Evolutionary conservation across 2,888 invertebrate genomes (phyloP).

Genomic region (Acrocera orbiculus): DNA sequence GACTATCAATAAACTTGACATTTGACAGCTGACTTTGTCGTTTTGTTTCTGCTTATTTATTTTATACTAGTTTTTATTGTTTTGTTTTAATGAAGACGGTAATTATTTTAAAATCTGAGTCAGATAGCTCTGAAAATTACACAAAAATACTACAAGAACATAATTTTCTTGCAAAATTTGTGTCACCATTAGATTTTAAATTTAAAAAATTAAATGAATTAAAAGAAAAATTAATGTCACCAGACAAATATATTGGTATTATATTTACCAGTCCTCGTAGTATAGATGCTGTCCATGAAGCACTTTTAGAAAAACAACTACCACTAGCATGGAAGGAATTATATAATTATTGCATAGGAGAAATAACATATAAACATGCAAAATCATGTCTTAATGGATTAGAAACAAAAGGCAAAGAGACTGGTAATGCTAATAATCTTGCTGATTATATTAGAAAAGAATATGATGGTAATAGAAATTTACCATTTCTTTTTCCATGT

Average conservation of each 20-base stretch:
- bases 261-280: slow-evolving; percentile 40
- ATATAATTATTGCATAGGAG: slow-evolving; percentile 37
- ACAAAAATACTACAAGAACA: slow-evolving; percentile 29
- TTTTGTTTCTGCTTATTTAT: no score
- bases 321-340: slow-evolving; percentile 30
- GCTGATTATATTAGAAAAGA: slow-evolving; percentile 34
- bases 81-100: slow-evolving; percentile 23
- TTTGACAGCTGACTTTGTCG: no score
- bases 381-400: slow-evolving; percentile 30
- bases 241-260: slow-evolving; percentile 33
- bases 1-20: no score
- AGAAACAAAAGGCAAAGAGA: slow-evolving; percentile 34
- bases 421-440: slow-evolving; percentile 37
- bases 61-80: no score
- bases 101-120: slow-evolving; percentile 30
- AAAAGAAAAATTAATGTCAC: slow-evolving; percentile 27
- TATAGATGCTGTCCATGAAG: slow-evolving; percentile 32
- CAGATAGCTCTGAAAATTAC: slow-evolving; percentile 33
- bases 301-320: slow-evolving; percentile 28
- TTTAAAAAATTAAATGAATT: slow-evolving; percentile 34
- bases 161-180: slow-evolving; percentile 31
- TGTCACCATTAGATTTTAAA: slow-evolving; percentile 35
- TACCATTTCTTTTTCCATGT: slow-evolving; percentile 38
- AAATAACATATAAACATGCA: slow-evolving; percentile 34
- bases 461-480: slow-evolving; percentile 27